Conservation (phyloP, 2,797 vertebrate genomes). For the Tiaroga cobitis region DNA sequence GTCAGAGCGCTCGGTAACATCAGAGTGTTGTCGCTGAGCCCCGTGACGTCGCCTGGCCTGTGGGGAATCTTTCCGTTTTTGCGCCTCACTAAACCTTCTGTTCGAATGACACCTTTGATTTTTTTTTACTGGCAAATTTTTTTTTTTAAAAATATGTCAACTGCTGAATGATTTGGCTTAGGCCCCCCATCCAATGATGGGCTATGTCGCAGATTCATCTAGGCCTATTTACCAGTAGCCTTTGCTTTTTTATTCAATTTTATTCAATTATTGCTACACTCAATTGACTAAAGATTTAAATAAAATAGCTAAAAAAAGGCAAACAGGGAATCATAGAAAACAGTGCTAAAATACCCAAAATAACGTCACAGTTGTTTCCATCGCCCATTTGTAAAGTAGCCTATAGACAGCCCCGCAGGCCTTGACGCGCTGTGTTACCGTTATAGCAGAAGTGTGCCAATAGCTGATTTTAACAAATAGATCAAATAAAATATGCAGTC, state of each 20-base stretch:
- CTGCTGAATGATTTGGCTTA: background rate
- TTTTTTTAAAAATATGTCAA: background rate
- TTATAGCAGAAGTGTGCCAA: background rate
- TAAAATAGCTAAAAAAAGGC: too few relatives aligned
- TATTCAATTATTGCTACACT: too few relatives aligned
- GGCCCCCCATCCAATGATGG: background rate
- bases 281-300: background rate
- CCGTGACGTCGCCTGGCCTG: conserved; percentile 2
- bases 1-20: conserved; percentile 7
- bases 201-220: background rate
- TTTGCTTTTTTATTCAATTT: too few relatives aligned
- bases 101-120: background rate
- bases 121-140: background rate
- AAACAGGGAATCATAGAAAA: background rate
- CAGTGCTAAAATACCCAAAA: background rate
- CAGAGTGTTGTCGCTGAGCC: background rate
- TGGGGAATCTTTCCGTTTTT: conserved; percentile 2
- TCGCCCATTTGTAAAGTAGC: too few relatives aligned
- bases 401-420: too few relatives aligned
- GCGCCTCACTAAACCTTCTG: conserved; percentile 27
- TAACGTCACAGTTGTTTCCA: background rate
- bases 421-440: background rate
- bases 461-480: too few relatives aligned
- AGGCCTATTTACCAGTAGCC: background rate
- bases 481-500: too few relatives aligned